Base-by-base conservation (phyloP, 2,888 invertebrate genomes). In the Lasius fuliginosus region DNA sequence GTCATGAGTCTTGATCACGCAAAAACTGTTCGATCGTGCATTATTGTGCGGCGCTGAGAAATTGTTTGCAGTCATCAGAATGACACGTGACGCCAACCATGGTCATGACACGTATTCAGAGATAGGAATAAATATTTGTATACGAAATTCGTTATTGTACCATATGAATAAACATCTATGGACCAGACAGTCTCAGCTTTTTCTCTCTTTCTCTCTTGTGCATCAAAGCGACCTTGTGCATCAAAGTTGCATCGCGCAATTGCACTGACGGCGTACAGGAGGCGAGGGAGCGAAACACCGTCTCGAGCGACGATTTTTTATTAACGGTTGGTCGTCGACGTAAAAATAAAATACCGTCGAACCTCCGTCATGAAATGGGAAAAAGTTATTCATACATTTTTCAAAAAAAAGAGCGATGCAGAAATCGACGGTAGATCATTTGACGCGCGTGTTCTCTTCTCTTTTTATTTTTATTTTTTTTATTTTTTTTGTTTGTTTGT, bases 21-120 rank as follows among this genome's bases (percentile, higher is more conserved):
- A 49, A 18, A 18, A 23, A 33, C 36, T 33, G 23, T 60, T 75
- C 65, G 82, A 82, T 82, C 82, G 75, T 84, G 74, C 75, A 84
- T 84, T 84, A 84, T 49, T 49, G 49, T 82, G 58, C 73, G 53
- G 36, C 82, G 56, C 68, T 82, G 82, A 84, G 69, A 84, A 84
- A 82, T 82, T 83, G 79, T 83, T 83, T 82, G 74, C 75, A 62
- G 68, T 56, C 18, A 53, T 12, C 67, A 62, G 42, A 46, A 15
- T 74, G 84, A 84, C 74, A 68, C 65, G 49, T 68, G 42, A 67
- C 30, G 27, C 23, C 46, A 60, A 15, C 40, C 69, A 27, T 71
- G 83, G 46, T 46, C 60, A 36, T 68, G 69, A 74, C 74, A 68
- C 12, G 62, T 75, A 73, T 58, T 36, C 53, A 30, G 49, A 82